These are phyloP conservation scores for Drosophila parabipectinata DNA, from an alignment of 1,140 invertebrate species.

Conservation along the genomic window DNA sequence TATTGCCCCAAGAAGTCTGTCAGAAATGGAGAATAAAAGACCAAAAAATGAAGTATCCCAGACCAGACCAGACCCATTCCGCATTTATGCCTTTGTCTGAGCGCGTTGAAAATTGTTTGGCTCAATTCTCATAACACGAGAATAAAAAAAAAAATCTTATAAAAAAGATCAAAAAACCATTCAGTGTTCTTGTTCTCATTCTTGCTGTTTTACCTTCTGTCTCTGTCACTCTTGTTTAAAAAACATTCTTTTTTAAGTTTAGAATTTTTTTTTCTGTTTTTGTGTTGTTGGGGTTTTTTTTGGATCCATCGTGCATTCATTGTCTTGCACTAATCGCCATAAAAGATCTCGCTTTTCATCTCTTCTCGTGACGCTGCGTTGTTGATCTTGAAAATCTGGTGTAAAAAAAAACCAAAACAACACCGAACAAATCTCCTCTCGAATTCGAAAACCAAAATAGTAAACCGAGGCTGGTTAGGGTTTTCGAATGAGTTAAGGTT, in stretches of 20 bases:
- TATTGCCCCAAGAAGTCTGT: slow-evolving; percentile 50
- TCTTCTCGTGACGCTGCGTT: slow-evolving; percentile 76
- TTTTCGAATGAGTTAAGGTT: slow-evolving; percentile 33
- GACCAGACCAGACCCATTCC: slow-evolving; percentile 50
- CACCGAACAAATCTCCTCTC: slow-evolving; percentile 30
- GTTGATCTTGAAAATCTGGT: slow-evolving; percentile 78
- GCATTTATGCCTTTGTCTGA: slow-evolving; percentile 70
- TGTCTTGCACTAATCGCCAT: slow-evolving; percentile 72
- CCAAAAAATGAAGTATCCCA: slow-evolving; percentile 39
- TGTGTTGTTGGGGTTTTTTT: slow-evolving; percentile 40
- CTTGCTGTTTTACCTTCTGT: slow-evolving; percentile 48
- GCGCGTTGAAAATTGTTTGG: slow-evolving; percentile 70
- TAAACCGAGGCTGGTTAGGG: slow-evolving; percentile 29
- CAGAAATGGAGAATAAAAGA: slow-evolving; percentile 26
- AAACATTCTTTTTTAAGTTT: slow-evolving; percentile 49
- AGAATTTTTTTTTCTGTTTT: slow-evolving; percentile 39
- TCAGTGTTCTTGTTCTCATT: slow-evolving; percentile 78
- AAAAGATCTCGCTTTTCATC: slow-evolving; percentile 80
- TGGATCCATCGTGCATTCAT: slow-evolving; percentile 79
- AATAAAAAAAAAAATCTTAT: slow-evolving; percentile 4
- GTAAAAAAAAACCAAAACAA: slow-evolving; percentile 34
- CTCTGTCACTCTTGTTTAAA: slow-evolving; percentile 60
- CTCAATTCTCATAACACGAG: slow-evolving; percentile 72
- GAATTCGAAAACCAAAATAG: slow-evolving; percentile 60
- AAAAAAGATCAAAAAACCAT: slow-evolving; percentile 53